phyloP scores from a whole-genome alignment of 2,797 vertebrate genomes.

The Parauchenoglanis punctatus region DNA sequence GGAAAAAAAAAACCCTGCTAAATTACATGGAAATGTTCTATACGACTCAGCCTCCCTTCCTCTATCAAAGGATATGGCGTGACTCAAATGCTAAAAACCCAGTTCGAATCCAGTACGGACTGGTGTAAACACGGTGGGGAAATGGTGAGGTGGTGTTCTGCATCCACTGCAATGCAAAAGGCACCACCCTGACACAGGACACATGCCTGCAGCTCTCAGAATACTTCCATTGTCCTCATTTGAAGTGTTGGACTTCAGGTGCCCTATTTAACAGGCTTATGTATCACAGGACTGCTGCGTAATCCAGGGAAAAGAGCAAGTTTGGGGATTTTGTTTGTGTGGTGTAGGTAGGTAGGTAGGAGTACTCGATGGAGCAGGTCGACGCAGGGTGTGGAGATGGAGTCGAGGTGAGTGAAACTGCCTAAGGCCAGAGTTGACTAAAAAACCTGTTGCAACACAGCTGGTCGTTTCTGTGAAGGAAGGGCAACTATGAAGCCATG shows the following conservation, averaged over 20 bases:
- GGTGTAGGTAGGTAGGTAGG: neutral
- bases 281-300: conserved; percentile 26
- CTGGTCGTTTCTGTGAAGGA: conserved; percentile 37
- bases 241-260: conserved; percentile 54
- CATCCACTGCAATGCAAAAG: conserved; percentile 15
- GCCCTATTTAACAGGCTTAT: conserved; percentile 54
- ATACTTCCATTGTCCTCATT: conserved; percentile 56
- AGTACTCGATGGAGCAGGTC: neutral
- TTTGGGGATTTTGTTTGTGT: conserved; percentile 4
- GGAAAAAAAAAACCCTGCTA: neutral
- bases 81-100: neutral
- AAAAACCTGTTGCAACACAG: conserved; percentile 74
- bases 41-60: neutral
- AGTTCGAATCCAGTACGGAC: conserved; percentile 3
- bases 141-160: neutral
- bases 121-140: neutral
- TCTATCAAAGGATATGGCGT: neutral
- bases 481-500: neutral
- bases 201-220: conserved; percentile 52
- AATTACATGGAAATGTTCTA: too few species aligned
- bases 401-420: conserved; percentile 66
- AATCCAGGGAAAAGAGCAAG: conserved; percentile 17
- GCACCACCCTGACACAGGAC: conserved; percentile 43
- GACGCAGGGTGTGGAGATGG: conserved; percentile 54
- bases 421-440: conserved; percentile 69